Conservation (phyloP, 2,888 invertebrate genomes). For the Autographa gamma region DNA sequence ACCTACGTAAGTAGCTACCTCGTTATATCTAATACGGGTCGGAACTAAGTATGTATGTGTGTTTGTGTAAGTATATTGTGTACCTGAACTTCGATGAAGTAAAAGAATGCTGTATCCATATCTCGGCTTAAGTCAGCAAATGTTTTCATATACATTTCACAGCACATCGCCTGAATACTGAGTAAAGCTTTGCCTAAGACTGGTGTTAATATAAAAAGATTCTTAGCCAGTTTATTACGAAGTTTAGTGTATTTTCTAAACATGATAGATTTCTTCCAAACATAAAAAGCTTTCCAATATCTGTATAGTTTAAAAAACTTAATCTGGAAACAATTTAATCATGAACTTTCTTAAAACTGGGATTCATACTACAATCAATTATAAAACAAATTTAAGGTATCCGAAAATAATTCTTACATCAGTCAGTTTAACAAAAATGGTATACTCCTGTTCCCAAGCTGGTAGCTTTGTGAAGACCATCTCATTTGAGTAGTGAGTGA, state of each 20-base stretch:
- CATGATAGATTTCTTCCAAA: conserved; percentile 93
- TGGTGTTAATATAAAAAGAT: conserved; percentile 93
- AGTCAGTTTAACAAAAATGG: conserved; percentile 93
- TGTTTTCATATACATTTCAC: conserved; percentile 89
- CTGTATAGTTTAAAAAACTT: conserved; percentile 91
- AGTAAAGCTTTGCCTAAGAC: conserved; percentile 92
- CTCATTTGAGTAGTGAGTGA: conserved; percentile 93
- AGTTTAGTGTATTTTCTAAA: conserved; percentile 91
- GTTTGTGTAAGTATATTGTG: neutral
- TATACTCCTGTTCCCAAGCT: conserved; percentile 95
- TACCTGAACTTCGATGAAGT: conserved; percentile 92
- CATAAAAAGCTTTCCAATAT: conserved; percentile 94
- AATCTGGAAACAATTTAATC: conserved; percentile 81
- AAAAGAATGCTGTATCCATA: conserved; percentile 89
- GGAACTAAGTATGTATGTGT: neutral
- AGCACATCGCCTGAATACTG: conserved; percentile 91
- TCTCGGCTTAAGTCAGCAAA: conserved; percentile 89
- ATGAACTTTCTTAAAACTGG: neutral
- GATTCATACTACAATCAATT: conserved; percentile 4
- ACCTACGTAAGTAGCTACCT: neutral
- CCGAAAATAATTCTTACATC: conserved; percentile 82
- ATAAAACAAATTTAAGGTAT: neutral
- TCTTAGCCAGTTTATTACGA: conserved; percentile 89
- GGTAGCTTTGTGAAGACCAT: conserved; percentile 93
- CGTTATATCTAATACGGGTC: neutral